Evolutionary conservation across 2,888 invertebrate species (phyloP).

Genomic region (Bombyx huttoni): DNA sequence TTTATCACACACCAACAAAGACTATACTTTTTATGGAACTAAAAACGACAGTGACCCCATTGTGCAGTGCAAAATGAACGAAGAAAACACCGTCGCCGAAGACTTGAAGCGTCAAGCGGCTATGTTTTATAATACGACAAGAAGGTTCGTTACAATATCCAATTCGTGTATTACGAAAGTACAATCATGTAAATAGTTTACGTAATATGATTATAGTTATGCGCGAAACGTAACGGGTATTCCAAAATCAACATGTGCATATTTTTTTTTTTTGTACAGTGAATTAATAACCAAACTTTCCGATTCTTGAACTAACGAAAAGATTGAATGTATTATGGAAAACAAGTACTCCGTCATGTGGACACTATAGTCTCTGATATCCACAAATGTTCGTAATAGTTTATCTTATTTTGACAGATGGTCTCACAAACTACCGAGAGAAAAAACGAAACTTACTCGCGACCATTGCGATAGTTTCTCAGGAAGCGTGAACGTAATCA

Average conservation of each 20-base stretch:
- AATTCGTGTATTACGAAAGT: conserved; percentile 9
- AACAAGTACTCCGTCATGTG: no score
- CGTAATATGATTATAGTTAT: background rate
- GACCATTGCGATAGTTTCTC: background rate
- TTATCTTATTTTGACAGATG: no score
- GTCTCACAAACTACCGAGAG: no score
- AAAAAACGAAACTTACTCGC: background rate
- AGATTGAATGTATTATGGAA: no score
- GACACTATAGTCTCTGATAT: no score
- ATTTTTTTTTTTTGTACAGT: background rate
- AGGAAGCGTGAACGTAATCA: background rate
- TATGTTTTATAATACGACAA: conserved; percentile 61
- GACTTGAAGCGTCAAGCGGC: conserved; percentile 63
- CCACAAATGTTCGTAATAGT: no score
- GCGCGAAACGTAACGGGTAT: background rate
- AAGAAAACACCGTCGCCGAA: conserved; percentile 51
- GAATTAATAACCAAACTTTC: no score
- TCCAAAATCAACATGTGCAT: background rate
- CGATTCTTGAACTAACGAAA: no score
- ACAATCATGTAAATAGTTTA: conserved; percentile 11
- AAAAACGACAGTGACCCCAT: conserved; percentile 19
- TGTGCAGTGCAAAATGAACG: conserved; percentile 37
- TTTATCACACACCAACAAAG: conserved; percentile 12
- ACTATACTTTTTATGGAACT: conserved; percentile 11
- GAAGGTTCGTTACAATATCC: conserved; percentile 38